Conservation (phyloP, 2,797 vertebrate genomes). For the Sternarchorhynchus goeldii region DNA sequence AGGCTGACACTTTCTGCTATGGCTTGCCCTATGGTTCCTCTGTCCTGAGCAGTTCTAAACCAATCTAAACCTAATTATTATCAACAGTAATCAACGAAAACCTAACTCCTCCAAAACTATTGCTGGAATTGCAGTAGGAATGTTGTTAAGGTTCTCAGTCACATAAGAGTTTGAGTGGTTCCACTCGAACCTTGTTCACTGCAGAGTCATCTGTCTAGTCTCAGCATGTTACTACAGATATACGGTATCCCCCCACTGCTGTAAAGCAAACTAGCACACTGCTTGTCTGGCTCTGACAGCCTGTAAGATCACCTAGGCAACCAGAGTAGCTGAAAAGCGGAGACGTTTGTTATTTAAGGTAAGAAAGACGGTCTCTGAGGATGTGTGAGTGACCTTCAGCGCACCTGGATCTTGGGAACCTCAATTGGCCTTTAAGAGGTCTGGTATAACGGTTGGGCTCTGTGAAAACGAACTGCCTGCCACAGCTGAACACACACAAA, state of each 20-base stretch:
- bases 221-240: conserved; percentile 26
- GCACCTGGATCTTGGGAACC: neutral
- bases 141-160: neutral
- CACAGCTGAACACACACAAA: neutral
- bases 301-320: conserved; percentile 44
- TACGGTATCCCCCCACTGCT: conserved; percentile 28
- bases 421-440: neutral
- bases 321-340: neutral
- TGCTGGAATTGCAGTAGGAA: no score
- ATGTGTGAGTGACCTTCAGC: conserved; percentile 33
- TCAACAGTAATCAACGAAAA: no score
- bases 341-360: conserved; percentile 15
- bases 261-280: conserved; percentile 9
- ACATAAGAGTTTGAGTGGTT: neutral
- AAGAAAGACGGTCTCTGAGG: conserved; percentile 7
- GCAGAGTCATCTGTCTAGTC: conserved; percentile 13
- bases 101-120: neutral
- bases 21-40: no score
- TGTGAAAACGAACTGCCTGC: neutral
- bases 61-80: no score
- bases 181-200: neutral
- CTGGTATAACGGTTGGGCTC: neutral
- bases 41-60: no score
- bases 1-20: no score
- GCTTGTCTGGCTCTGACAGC: conserved; percentile 12